These are phyloP conservation scores for Isurus oxyrinchus DNA, from an alignment of 2,113 vertebrate species.

Conservation along the genomic window DNA sequence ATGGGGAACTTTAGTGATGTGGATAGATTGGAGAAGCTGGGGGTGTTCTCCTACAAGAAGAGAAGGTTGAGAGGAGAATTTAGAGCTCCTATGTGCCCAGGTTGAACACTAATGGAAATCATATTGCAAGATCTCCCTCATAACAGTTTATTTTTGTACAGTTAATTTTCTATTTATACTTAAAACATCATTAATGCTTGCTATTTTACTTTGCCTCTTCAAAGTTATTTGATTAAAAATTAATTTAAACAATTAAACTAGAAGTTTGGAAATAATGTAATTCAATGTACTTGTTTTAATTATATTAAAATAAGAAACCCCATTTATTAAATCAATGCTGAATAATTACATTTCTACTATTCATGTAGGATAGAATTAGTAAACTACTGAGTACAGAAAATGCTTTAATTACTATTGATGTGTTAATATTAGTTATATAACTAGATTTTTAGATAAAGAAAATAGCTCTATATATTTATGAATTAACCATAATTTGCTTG, in stretches of 20 bases:
- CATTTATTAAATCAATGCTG: neutral
- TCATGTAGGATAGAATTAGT: neutral
- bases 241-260: neutral
- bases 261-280: neutral
- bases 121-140: neutral
- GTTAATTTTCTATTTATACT: neutral
- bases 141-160: neutral
- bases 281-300: neutral
- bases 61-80: too few relatives aligned
- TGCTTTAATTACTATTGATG: neutral
- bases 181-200: neutral
- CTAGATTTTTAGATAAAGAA: neutral
- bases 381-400: neutral
- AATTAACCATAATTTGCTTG: neutral
- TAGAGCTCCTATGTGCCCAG: neutral
- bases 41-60: too few relatives aligned
- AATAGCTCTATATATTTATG: neutral
- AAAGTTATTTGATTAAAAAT: neutral
- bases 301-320: neutral
- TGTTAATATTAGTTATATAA: neutral
- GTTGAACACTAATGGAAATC: neutral
- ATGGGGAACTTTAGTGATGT: too few relatives aligned
- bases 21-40: too few relatives aligned
- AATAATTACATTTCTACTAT: neutral
- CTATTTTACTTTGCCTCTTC: neutral